Evolutionary conservation across 2,888 invertebrate genomes (phyloP).

Genomic region (Gisinianus flammeolus): DNA sequence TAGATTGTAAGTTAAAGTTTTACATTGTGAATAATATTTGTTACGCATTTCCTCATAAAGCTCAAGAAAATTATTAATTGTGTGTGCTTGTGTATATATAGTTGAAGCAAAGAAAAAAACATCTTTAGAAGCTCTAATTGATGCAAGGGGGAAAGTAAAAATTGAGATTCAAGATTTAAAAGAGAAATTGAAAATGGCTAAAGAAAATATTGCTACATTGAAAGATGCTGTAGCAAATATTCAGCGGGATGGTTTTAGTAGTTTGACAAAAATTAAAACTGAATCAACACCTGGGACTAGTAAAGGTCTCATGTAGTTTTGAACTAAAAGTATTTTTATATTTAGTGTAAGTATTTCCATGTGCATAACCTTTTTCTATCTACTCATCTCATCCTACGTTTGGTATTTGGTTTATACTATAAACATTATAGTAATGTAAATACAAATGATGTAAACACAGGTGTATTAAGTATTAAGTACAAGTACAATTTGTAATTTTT

Average conservation of each 20-base stretch:
- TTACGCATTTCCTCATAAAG: no score
- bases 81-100: constrained; percentile 64
- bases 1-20: constrained; percentile 75
- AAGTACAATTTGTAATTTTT: no score
- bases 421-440: no score
- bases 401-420: background rate
- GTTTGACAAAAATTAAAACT: background rate
- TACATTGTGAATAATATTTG: no score
- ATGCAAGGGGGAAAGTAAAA: constrained; percentile 81
- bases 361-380: no score
- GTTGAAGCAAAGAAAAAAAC: constrained; percentile 89
- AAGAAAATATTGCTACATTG: constrained; percentile 76
- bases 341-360: background rate
- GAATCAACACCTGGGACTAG: constrained; percentile 40
- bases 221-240: constrained; percentile 41
- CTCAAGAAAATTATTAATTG: background rate
- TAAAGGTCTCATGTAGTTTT: constrained; percentile 21
- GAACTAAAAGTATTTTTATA: background rate
- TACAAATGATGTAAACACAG: no score
- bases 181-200: constrained; percentile 80
- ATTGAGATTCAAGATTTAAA: constrained; percentile 82
- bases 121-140: constrained; percentile 76
- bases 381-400: background rate
- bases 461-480: no score
- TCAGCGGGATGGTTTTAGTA: background rate